Conservation (phyloP, 64 coral and sea anemone species). For the Catalaphyllia jardinei region DNA sequence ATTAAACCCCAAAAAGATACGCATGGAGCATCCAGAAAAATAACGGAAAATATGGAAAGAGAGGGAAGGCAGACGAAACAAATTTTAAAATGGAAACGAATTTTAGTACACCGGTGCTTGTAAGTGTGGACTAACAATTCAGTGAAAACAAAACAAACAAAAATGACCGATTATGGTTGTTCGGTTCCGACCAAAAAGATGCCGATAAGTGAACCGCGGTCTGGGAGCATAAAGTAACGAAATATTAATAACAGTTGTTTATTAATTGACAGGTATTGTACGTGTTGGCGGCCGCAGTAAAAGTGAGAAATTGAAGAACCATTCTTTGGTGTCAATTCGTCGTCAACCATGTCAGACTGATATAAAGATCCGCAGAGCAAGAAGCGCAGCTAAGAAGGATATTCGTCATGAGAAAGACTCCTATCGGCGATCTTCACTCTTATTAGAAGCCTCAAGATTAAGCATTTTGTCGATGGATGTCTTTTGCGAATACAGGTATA, state of each 20-base stretch:
- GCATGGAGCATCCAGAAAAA: no score
- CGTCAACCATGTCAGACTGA: neutral
- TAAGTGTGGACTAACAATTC: no score
- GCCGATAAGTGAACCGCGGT: no score
- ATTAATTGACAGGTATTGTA: conserved; percentile 54
- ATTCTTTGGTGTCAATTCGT: conserved; percentile 36
- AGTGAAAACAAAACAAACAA: no score
- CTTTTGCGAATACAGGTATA: neutral
- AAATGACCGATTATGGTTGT: no score
- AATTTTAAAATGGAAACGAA: no score
- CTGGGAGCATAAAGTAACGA: no score
- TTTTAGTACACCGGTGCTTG: no score
- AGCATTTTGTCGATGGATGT: neutral
- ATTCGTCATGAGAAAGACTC: neutral
- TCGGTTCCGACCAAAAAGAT: no score
- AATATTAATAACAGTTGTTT: neutral
- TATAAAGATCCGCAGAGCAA: neutral
- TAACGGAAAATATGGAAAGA: no score
- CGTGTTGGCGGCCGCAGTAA: conserved; percentile 74
- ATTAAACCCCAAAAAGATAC: no score
- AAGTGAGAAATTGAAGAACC: conserved; percentile 20
- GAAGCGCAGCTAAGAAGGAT: neutral
- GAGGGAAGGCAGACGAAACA: no score
- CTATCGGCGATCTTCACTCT: neutral
- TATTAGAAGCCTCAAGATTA: neutral